Conservation (phyloP, 2,113 vertebrate species). For the Oncorhynchus gorbuscha region DNA sequence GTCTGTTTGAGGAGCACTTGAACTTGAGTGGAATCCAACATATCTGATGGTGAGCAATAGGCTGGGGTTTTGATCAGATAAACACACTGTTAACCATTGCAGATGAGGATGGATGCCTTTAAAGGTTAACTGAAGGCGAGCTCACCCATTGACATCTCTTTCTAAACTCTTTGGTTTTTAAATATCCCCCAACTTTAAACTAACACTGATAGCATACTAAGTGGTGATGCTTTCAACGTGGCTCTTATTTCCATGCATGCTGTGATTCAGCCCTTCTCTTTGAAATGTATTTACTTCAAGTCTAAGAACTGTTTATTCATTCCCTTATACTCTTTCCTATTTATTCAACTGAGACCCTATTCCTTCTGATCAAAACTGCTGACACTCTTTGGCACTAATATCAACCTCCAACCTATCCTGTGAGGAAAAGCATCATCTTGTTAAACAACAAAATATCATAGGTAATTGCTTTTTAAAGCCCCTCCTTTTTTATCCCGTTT, state of each 20-base stretch:
- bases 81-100: not conserved
- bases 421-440: constrained; percentile 37
- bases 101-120: not conserved
- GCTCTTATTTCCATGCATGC: constrained; percentile 22
- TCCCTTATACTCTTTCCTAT: constrained; percentile 43
- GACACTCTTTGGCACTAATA: constrained; percentile 38
- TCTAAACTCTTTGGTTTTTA: constrained; percentile 11
- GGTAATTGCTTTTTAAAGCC: constrained; percentile 60
- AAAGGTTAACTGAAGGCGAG: not conserved
- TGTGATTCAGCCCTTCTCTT: constrained; percentile 45
- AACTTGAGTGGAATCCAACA: not conserved
- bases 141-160: constrained; percentile 1
- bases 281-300: constrained; percentile 56
- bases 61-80: not conserved
- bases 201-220: constrained; percentile 11
- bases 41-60: not conserved
- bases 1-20: not conserved
- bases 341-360: constrained; percentile 43
- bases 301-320: constrained; percentile 46
- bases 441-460: constrained; percentile 52
- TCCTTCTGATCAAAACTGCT: constrained; percentile 51
- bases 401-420: constrained; percentile 45
- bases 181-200: constrained; percentile 11
- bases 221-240: constrained; percentile 17
- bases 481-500: constrained; percentile 43